Evolutionary conservation across 2,888 invertebrate species (phyloP), one percentile per base, ranked within the genome.

Genomic region (Sesia apiformis): DNA sequence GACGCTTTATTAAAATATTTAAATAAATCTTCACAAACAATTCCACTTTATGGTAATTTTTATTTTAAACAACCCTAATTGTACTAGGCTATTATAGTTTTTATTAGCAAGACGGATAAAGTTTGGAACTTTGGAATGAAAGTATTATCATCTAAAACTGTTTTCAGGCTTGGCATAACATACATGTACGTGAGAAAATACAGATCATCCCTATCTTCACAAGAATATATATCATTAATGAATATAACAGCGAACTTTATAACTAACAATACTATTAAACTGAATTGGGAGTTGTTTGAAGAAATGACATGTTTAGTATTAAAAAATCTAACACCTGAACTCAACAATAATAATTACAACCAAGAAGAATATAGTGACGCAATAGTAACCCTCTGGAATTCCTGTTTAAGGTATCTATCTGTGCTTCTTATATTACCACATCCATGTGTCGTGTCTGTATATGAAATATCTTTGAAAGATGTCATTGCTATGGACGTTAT

Each of bases 91-190:
- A 2, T 23, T 23, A 23, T 23, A 23, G 23, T 23, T 23, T 23
- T 23, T 23, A 23, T 23, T 23, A 23, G 23, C 23, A 23, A 23
- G 23, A 23, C 23, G 2, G 23, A 23, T 23, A 23, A 23, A 23
- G 23, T 23, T 23, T 23, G 23, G 23, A 23, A 23, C 2, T 23
- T 23, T 23, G 23, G 1, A 23, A 23, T 23, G 23, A 2, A 23
- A 23, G 23, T 23, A 23, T 23, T 23, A 23, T 23, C 23, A 23
- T 23, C 23, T 23, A 23, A 23, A 23, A 23, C 23, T 23, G 23
- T 55, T 77, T 79, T 53, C 60, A 90, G 90, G 90, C 63, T 86
- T 58, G 80, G 76, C 23, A 75, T 89, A 46, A 60, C 79, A 56
- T 64, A 76, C 8, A 61, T 63, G 38, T 90, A 83, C 63, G 69